Evolutionary conservation across 2,888 invertebrate species (phyloP), one percentile per base, ranked within the genome.

Genomic region (Tiliacea aurago): DNA sequence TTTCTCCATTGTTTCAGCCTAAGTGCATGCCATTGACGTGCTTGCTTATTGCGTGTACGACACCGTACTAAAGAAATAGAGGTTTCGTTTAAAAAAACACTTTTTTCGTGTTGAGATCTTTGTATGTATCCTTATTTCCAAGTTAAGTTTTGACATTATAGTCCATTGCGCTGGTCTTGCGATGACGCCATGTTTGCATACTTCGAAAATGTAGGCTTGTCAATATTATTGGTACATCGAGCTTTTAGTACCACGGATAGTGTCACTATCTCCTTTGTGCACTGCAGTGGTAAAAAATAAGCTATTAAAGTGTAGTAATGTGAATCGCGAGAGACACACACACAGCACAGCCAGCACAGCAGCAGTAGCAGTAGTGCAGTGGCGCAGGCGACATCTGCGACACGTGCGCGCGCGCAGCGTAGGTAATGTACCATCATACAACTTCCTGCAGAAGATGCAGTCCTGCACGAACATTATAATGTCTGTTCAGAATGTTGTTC

Each of bases 401-500:
- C 77, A 77, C 77, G 70, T 83, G 83, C 70, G 58, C 45, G 5
- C 15, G 69, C 47, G 59, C 73, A 59, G 33, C 20, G 47, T 6
- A 20, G 10, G 1, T 66, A 64, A 41, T 65, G 45, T 23, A n/a
- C 28, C 37, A 55, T 20, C 13, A n/a, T 0, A 7, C 20, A 66
- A 23, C 28, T 45, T 18, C 23, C 33, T 59, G 18, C 62, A 76
- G 65, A 53, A 71, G 15, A 62, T 28, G 18, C 37, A 61, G 58
- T 68, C 43, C n/a, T 68, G 10, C 13, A 45, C 20, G n/a, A 33
- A 43, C 1, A n/a, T 18, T 33, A 18, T 4, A 18, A 65, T 62
- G 33, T 18, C n/a, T 33, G 7, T 43, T 7, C 7, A 18, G 4
- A 28, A 11, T n/a, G 1, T n/a, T n/a, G 4, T 7, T 18, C 11